Percentiles rank a stretch among this genome's conserved stretches.
Evolutionary conservation across 2,797 vertebrate genomes (phyloP).

Genomic region (Pangasius krempfi): DNA sequence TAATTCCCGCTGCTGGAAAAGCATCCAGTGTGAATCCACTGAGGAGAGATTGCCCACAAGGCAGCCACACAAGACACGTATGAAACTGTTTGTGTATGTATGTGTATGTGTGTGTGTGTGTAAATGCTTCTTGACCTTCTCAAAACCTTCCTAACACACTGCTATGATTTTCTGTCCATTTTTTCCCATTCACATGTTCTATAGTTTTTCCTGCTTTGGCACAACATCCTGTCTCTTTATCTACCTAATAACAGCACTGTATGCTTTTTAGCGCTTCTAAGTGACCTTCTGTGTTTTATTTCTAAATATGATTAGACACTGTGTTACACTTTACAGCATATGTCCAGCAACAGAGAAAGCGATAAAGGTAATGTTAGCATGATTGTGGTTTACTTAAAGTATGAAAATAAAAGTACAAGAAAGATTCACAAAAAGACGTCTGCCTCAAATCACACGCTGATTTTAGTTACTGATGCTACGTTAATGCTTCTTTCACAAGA

Average conservation of each 20-base stretch:
- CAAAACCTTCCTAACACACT: background rate
- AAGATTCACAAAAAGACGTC: too few relatives aligned
- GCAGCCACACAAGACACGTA: slow-evolving; percentile 26
- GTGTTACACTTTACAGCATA: too few relatives aligned
- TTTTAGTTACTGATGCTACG: too few relatives aligned
- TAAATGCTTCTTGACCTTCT: background rate
- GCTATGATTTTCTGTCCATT: background rate
- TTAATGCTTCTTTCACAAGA: too few relatives aligned
- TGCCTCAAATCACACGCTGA: too few relatives aligned
- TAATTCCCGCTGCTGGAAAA: slow-evolving; percentile 70
- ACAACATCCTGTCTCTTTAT: background rate
- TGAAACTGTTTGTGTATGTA: background rate
- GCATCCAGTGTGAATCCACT: slow-evolving; percentile 62
- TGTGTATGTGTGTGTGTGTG: background rate
- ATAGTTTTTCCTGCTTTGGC: background rate
- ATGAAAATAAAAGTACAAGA: too few relatives aligned
- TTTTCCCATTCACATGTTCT: background rate
- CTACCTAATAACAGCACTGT: background rate
- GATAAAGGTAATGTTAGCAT: too few relatives aligned
- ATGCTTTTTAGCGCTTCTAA: too few relatives aligned
- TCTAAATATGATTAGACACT: too few relatives aligned
- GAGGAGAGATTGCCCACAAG: slow-evolving; percentile 54
- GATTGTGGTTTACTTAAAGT: too few relatives aligned
- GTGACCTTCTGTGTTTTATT: background rate
- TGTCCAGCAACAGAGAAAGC: too few relatives aligned